Evolutionary conservation across 1,140 invertebrate species (phyloP).

Genomic region (Phortica variegata): DNA sequence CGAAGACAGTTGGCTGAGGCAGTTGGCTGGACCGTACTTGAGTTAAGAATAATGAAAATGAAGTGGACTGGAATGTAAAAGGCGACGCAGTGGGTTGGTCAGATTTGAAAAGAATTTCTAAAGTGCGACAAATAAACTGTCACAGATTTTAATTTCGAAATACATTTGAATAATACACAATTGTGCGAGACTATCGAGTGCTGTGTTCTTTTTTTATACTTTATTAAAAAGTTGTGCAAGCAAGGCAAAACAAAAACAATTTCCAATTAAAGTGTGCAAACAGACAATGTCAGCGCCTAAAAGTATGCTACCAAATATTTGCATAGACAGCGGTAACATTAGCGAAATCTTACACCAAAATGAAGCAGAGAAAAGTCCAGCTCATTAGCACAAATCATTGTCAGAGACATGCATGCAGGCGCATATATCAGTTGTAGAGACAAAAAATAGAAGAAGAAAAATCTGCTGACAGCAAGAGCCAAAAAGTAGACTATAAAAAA

Average conservation of each 20-base stretch:
- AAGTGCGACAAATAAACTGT: constrained; percentile 23
- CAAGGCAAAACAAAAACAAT: not conserved
- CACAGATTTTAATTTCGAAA: constrained; percentile 30
- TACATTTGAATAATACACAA: too few relatives aligned
- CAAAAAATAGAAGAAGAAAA: constrained; percentile 17
- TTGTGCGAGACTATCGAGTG: too few relatives aligned
- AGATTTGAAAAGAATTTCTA: not conserved
- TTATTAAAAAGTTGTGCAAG: constrained; percentile 41
- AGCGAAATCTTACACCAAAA: constrained; percentile 3
- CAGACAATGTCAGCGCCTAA: constrained; percentile 13
- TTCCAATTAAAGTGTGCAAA: not conserved
- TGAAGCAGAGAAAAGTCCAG: constrained; percentile 8
- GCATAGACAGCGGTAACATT: constrained; percentile 7
- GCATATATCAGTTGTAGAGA: constrained; percentile 32
- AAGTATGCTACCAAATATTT: constrained; percentile 9
- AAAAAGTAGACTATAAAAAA: not conserved
- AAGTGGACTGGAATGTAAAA: constrained; percentile 36
- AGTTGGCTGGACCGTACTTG: constrained; percentile 33
- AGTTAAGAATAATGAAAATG: constrained; percentile 45
- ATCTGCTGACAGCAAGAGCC: constrained; percentile 31
- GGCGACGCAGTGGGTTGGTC: too few relatives aligned
- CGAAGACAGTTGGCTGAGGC: constrained; percentile 21
- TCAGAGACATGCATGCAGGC: constrained; percentile 27
- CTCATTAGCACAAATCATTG: constrained; percentile 47
- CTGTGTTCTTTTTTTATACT: constrained; percentile 17